Percentiles rank a stretch among this genome's conserved stretches.
phyloP scores from a whole-genome alignment of 1,140 invertebrate genomes.

The Heliconius congener region DNA sequence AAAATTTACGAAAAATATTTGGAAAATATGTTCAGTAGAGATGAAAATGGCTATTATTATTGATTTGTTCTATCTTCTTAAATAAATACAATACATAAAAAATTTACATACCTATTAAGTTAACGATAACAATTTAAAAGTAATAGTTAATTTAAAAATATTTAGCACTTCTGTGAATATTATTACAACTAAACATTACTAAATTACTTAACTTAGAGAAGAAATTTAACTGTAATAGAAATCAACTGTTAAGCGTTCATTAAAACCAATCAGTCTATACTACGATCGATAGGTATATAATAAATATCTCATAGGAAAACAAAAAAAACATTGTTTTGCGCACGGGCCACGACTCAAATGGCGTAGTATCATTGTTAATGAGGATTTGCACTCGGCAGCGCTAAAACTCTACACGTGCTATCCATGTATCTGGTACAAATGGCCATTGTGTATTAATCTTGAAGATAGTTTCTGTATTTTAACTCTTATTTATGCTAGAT shows the following conservation, averaged over 20 bases:
- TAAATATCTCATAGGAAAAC: not conserved
- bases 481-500: not conserved
- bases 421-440: not conserved
- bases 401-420: constrained; percentile 46
- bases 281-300: not conserved
- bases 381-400: constrained; percentile 25
- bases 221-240: too few species aligned
- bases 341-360: constrained; percentile 33
- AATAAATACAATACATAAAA: too few species aligned
- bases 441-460: not conserved
- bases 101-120: too few species aligned
- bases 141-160: too few species aligned
- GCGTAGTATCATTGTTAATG: constrained; percentile 36
- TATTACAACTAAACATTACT: too few species aligned
- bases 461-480: not conserved
- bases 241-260: not conserved
- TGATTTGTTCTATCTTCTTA: too few species aligned
- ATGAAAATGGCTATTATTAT: too few species aligned
- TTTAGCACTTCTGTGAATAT: not conserved
- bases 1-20: too few species aligned
- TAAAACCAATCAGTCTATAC: not conserved
- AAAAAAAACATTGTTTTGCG: not conserved
- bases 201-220: too few species aligned
- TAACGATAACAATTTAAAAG: too few species aligned
- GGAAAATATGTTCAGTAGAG: too few species aligned